Evolutionary conservation across 1,140 invertebrate species (phyloP), one percentile per base, ranked within the genome.

Genomic region (Sarcophaga bullata): DNA sequence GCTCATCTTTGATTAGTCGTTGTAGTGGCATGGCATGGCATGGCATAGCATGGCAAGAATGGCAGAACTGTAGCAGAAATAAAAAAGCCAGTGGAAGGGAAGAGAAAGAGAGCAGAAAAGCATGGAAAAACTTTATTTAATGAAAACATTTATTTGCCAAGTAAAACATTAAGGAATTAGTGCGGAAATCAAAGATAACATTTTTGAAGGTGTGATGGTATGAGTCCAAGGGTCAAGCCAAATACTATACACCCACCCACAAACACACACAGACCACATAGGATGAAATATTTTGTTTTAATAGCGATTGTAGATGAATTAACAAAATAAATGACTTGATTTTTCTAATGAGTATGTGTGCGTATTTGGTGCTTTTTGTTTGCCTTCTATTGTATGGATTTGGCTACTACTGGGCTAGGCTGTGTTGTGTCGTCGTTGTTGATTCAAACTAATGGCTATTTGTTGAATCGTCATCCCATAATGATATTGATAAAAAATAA

Each of bases 101-200:
- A n/a, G n/a, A n/a, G n/a, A 62, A 62, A 6, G n/a, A 62, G 6
- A 62, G n/a, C 54, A 6, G n/a, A 15, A 58, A 68, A 68, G 62
- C 62, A 73, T 37, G 50, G 17, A 48, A 78, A 78, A 78, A 50
- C 49, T 25, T 78, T 78, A 78, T 25, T 78, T 78, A 78, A 78
- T 78, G 75, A 78, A 78, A 78, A 78, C 75, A 78, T 78, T 78
- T 78, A 78, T 78, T 78, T 78, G 75, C 48, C 75, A 78, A 78
- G 75, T 78, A 78, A 52, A 78, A 78, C 75, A 78, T 78, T 78
- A 78, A 78, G 75, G 75, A 78, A 78, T 78, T 78, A 78, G 75
- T 78, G 75, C 75, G 75, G 75, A 78, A 78, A 78, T 78, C 75
- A 78, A 78, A 78, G 75, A 78, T 78, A 78, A 78, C 75, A 78